A percentile compares a stretch with the other conserved stretches of the same genome.
Conservation (phyloP, 2,113 vertebrate genomes). For the Ictalurus furcatus region DNA sequence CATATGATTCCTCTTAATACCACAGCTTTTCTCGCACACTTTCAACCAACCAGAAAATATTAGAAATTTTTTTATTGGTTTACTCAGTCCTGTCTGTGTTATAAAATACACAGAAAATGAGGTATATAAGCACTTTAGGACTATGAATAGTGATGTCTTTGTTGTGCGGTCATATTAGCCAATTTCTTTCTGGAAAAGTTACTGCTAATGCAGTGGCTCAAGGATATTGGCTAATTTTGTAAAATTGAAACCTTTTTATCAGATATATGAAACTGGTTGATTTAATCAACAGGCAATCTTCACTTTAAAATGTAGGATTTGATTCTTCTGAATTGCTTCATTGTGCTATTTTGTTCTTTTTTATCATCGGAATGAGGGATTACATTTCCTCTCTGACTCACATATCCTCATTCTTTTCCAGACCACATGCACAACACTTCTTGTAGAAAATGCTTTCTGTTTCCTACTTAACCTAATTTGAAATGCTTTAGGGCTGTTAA, state of each 20-base stretch:
- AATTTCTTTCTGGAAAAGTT: constrained; percentile 32
- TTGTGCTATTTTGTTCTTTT: constrained; percentile 71
- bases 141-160: constrained; percentile 21
- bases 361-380: constrained; percentile 71
- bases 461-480: constrained; percentile 76
- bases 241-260: constrained; percentile 66
- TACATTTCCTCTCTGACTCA: constrained; percentile 67
- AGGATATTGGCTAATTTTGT: constrained; percentile 61
- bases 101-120: constrained; percentile 18
- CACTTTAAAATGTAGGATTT: constrained; percentile 67
- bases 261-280: constrained; percentile 68
- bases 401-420: constrained; percentile 57
- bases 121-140: constrained; percentile 1
- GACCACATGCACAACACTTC: constrained; percentile 65
- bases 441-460: constrained; percentile 68
- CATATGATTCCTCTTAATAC: background rate
- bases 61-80: no score
- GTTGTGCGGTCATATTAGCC: constrained; percentile 23
- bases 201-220: constrained; percentile 44
- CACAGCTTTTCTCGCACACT: background rate
- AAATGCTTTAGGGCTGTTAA: constrained; percentile 55
- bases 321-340: constrained; percentile 65
- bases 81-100: background rate
- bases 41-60: background rate
- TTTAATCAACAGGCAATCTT: constrained; percentile 77